A percentile compares a stretch with the other conserved stretches of the same genome.
These are phyloP conservation scores for Dichetophora obliterata DNA, from an alignment of 2,888 invertebrate genomes.

Conservation along the genomic window DNA sequence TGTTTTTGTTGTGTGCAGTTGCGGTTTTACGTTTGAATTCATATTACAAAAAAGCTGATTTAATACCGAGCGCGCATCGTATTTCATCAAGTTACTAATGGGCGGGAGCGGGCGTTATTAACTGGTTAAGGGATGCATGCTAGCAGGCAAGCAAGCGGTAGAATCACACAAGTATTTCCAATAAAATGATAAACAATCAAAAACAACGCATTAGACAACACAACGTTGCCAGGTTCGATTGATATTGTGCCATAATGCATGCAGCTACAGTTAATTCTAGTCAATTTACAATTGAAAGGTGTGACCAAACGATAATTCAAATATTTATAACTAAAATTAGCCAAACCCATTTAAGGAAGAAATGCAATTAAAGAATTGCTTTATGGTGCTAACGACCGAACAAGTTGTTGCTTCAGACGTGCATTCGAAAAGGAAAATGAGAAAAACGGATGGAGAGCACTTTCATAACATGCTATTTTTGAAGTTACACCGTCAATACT, in stretches of 20 bases:
- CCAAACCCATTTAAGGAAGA: too few relatives aligned
- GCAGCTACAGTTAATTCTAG: neutral
- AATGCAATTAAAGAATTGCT: too few relatives aligned
- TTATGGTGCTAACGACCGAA: too few relatives aligned
- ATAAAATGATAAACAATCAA: neutral
- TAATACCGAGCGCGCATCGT: slow-evolving; percentile 45
- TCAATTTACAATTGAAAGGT: neutral
- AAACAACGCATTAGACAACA: slow-evolving; percentile 13
- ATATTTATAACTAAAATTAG: too few relatives aligned
- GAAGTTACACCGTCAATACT: too few relatives aligned
- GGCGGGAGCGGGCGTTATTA: slow-evolving; percentile 32
- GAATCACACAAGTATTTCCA: neutral
- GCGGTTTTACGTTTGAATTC: slow-evolving; percentile 58
- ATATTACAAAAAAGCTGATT: slow-evolving; percentile 50
- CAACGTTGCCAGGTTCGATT: neutral
- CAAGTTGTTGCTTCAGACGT: too few relatives aligned
- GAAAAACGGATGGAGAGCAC: too few relatives aligned
- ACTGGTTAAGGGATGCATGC: slow-evolving; percentile 14
- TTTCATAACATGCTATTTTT: too few relatives aligned
- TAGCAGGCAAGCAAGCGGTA: neutral
- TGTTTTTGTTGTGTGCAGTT: slow-evolving; percentile 46
- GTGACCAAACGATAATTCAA: too few relatives aligned
- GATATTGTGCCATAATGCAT: too few relatives aligned
- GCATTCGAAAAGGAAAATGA: too few relatives aligned
- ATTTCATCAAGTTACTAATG: slow-evolving; percentile 38